Base-by-base conservation (phyloP, 1,140 invertebrate species). In the Monochamus saltuarius region DNA sequence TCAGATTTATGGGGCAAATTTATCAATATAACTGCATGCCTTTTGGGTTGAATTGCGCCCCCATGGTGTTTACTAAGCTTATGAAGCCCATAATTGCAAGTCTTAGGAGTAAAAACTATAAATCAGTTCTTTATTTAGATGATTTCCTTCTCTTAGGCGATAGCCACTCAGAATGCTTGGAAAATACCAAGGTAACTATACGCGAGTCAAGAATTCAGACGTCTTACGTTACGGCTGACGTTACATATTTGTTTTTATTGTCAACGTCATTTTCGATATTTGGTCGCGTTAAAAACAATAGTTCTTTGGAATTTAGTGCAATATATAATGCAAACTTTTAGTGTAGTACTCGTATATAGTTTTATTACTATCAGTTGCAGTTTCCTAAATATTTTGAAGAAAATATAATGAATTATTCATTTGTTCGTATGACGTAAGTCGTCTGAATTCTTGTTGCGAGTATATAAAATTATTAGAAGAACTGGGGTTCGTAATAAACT, bases 11-110 rank as follows among this genome's bases (percentile, higher is more conserved):
- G 2, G 56, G 56, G 1, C 10, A 56, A 37, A 36, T 68, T 10
- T 71, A 64, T 55, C 51, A 73, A 60, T 70, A 68, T 57, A 67
- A 38, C 17, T 60, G 57, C 34, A 46, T 64, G 46, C 55, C 52
- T 17, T 40, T 54, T 14, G 39, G 52, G 7, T 54, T 54, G 19
- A 34, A 13, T 35, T 47, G 34, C 34, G 49, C 51, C 10, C 43
- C 57, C 19, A 50, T n/a, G 19, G 29, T 39, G 6, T n/a, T 22
- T 39, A 67, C 63, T 10, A 67, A 65, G 51, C 42, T 62, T 11
- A 37, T 45, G 10, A 56, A 56, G 16, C 39, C 38, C 7, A 16
- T 56, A 22, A 4, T 35, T 8, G n/a, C 35, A 58, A 17, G 66
- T 52, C 45, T 64, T 4, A 50, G 61, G 37, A 42, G 22, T 16